phyloP scores from a whole-genome alignment of 2,888 invertebrate species.

The Eretmocerus hayati region DNA sequence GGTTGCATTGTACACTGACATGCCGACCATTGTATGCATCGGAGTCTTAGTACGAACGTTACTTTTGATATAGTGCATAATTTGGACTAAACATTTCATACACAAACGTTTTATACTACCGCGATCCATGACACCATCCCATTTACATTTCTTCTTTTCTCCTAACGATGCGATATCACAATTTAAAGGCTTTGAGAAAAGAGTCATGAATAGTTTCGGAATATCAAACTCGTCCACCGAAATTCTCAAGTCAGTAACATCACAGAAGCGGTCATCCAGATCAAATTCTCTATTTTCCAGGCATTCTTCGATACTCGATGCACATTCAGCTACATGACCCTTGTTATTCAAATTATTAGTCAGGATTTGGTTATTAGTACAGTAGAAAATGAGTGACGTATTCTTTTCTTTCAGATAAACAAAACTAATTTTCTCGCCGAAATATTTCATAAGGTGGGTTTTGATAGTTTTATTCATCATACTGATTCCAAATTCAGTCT shows the following conservation, averaged over 20 bases:
- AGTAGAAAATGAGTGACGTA: background rate
- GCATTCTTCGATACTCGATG: background rate
- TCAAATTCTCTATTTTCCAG: background rate
- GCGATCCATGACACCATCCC: background rate
- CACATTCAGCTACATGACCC: background rate
- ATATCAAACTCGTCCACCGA: background rate
- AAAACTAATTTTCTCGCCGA: background rate
- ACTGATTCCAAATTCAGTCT: background rate
- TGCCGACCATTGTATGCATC: background rate
- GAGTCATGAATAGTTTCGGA: background rate
- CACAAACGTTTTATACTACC: background rate
- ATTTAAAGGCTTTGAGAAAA: background rate
- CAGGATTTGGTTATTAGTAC: background rate
- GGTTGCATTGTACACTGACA: background rate
- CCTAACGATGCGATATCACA: background rate
- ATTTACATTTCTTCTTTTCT: background rate
- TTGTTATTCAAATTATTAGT: background rate
- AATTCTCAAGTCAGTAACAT: background rate
- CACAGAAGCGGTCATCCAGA: background rate
- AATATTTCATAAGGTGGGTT: background rate
- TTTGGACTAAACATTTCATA: background rate
- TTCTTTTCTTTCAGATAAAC: constrained; percentile 1
- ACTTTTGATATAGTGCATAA: background rate
- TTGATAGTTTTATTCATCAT: background rate
- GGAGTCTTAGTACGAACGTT: background rate